Percentiles rank a stretch among this genome's conserved stretches.
phyloP scores from a whole-genome alignment of 1,140 invertebrate species.

The Eulimnadia texana region DNA sequence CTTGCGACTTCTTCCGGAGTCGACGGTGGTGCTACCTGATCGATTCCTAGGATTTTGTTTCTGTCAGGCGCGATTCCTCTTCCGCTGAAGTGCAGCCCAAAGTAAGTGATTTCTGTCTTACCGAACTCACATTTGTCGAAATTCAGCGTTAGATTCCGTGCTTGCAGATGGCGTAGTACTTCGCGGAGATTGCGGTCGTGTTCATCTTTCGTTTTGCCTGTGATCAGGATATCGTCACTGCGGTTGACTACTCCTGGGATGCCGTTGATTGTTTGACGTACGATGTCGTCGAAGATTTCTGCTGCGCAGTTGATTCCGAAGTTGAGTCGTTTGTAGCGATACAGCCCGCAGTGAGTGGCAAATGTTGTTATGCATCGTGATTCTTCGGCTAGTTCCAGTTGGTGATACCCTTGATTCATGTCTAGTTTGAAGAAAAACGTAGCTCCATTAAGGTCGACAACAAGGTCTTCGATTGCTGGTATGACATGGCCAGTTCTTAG shows the following conservation, averaged over 20 bases:
- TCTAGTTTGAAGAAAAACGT: conserved; percentile 13
- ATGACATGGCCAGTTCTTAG: conserved; percentile 5
- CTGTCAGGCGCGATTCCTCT: conserved; percentile 19
- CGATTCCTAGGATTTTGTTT: conserved; percentile 21
- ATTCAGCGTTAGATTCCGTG: conserved; percentile 21
- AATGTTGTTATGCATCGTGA: conserved; percentile 11
- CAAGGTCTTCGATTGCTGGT: conserved; percentile 4
- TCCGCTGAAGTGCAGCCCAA: conserved; percentile 19
- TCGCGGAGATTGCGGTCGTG: conserved; percentile 21
- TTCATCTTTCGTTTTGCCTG: conserved; percentile 27
- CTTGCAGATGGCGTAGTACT: conserved; percentile 18
- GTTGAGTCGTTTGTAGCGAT: conserved; percentile 12
- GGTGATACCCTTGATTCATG: conserved; percentile 14
- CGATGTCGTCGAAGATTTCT: conserved; percentile 14
- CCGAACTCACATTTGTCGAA: conserved; percentile 21
- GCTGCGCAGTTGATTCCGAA: conserved; percentile 17
- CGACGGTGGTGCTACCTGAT: conserved; percentile 17
- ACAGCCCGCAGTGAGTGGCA: conserved; percentile 9
- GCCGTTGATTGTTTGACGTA: conserved; percentile 9
- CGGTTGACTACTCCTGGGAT: conserved; percentile 12
- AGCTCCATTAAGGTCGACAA: conserved; percentile 11
- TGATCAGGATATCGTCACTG: conserved; percentile 20
- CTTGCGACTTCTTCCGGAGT: conserved; percentile 18
- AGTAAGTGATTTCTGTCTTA: conserved; percentile 19
- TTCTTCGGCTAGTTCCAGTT: conserved; percentile 3